Evolutionary conservation across 2,888 invertebrate genomes (phyloP).

Genomic region (Drosophila fulvimacula): DNA sequence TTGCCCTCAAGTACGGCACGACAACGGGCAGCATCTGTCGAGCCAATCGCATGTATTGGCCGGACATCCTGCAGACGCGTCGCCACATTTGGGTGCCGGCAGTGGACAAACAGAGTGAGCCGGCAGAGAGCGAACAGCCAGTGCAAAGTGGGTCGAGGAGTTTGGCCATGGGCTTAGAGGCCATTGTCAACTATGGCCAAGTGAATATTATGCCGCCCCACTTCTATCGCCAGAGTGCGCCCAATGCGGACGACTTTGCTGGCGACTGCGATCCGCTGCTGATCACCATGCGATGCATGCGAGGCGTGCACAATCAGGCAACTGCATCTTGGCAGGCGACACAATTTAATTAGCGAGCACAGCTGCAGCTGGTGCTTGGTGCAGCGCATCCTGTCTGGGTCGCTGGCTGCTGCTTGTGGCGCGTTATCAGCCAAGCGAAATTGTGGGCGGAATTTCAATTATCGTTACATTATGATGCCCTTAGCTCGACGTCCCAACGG

Average conservation of each 20-base stretch:
- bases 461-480: slow-evolving; percentile 36
- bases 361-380: slow-evolving; percentile 11
- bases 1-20: slow-evolving; percentile 53
- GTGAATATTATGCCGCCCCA: slow-evolving; percentile 34
- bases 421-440: slow-evolving; percentile 39
- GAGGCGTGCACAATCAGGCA: slow-evolving; percentile 8
- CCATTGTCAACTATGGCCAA: background rate
- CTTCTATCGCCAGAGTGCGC: slow-evolving; percentile 42
- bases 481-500: background rate
- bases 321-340: slow-evolving; percentile 1
- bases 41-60: slow-evolving; percentile 57
- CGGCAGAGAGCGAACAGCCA: background rate
- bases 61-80: slow-evolving; percentile 50
- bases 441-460: slow-evolving; percentile 53
- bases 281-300: slow-evolving; percentile 43
- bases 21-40: slow-evolving; percentile 53
- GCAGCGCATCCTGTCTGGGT: slow-evolving; percentile 36
- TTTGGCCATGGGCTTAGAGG: background rate
- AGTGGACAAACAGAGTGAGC: background rate
- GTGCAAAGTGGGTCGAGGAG: background rate
- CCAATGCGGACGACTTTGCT: slow-evolving; percentile 48
- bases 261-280: slow-evolving; percentile 54
- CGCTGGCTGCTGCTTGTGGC: background rate
- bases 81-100: slow-evolving; percentile 51
- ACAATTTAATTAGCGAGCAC: slow-evolving; percentile 45